phyloP scores from a whole-genome alignment of 2,113 vertebrate genomes.

The Sinosuthora webbiana region DNA sequence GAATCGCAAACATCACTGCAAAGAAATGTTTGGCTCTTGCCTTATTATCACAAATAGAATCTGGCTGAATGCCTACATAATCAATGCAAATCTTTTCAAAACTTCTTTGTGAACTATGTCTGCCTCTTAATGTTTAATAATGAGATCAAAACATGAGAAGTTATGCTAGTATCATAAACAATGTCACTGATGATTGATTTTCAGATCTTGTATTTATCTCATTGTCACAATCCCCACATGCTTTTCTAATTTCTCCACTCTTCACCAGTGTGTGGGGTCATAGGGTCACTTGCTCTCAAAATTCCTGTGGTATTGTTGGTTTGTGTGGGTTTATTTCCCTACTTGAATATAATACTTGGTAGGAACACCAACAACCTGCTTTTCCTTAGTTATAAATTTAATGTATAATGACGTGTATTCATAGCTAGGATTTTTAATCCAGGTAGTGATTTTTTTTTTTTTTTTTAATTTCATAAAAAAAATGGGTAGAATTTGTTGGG shows the following conservation, averaged over 20 bases:
- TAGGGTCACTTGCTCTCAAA: neutral
- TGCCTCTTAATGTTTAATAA: neutral
- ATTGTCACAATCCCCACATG: neutral
- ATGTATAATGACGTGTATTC: neutral
- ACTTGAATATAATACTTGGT: rapidly evolving
- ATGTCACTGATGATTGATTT: neutral
- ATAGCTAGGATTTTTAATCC: neutral
- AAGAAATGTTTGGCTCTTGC: neutral
- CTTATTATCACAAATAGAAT: neutral
- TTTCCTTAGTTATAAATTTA: neutral
- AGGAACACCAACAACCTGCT: rapidly evolving
- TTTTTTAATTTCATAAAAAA: conserved; percentile 19
- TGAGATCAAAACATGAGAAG: neutral
- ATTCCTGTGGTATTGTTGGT: neutral
- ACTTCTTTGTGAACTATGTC: neutral
- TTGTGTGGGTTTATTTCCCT: neutral
- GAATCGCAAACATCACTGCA: neutral
- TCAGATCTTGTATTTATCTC: neutral
- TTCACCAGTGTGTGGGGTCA: neutral
- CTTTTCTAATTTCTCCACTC: neutral
- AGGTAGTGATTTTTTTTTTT: neutral
- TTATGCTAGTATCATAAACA: neutral
- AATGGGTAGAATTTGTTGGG: neutral
- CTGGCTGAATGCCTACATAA: neutral
- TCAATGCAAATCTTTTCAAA: neutral